These are phyloP conservation scores for Epizoanthus stellaris DNA, from an alignment of 92 coral and sea anemone genomes.

Conservation along the genomic window DNA sequence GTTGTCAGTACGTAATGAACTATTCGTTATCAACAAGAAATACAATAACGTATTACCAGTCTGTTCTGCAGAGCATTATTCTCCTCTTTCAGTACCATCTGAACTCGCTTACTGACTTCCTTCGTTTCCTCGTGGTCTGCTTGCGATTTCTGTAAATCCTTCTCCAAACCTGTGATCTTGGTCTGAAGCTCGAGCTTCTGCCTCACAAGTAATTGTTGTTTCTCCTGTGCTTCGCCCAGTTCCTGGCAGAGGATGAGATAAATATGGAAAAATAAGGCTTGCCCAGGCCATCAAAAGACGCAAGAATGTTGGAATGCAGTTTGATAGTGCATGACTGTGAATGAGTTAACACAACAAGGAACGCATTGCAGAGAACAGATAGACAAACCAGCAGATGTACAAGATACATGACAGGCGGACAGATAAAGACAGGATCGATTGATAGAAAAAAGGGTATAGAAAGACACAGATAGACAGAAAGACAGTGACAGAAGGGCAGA, in stretches of 20 bases:
- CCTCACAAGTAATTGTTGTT: slow-evolving; percentile 81
- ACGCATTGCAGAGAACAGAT: too few relatives aligned
- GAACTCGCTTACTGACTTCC: slow-evolving; percentile 95
- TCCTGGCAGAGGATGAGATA: slow-evolving; percentile 48
- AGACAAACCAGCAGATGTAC: too few relatives aligned
- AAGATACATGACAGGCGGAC: too few relatives aligned
- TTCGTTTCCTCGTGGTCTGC: slow-evolving; percentile 88
- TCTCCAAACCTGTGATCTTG: slow-evolving; percentile 68
- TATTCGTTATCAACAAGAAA: not conserved
- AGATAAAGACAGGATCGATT: too few relatives aligned
- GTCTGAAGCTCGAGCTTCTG: slow-evolving; percentile 93
- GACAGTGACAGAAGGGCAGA: too few relatives aligned
- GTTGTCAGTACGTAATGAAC: too few relatives aligned
- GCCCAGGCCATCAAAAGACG: too few relatives aligned
- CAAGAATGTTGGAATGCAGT: too few relatives aligned
- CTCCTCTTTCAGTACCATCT: slow-evolving; percentile 86
- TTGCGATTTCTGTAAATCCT: slow-evolving; percentile 77
- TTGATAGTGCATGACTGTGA: too few relatives aligned
- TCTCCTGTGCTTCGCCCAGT: slow-evolving; percentile 79
- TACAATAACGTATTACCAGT: slow-evolving; percentile 70
- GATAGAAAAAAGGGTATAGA: too few relatives aligned
- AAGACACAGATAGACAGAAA: too few relatives aligned
- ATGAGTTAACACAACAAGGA: too few relatives aligned
- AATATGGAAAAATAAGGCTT: not conserved
- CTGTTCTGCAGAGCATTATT: slow-evolving; percentile 85